Base-by-base conservation (phyloP, 1,140 invertebrate genomes). In the Drosophila albomicans region DNA sequence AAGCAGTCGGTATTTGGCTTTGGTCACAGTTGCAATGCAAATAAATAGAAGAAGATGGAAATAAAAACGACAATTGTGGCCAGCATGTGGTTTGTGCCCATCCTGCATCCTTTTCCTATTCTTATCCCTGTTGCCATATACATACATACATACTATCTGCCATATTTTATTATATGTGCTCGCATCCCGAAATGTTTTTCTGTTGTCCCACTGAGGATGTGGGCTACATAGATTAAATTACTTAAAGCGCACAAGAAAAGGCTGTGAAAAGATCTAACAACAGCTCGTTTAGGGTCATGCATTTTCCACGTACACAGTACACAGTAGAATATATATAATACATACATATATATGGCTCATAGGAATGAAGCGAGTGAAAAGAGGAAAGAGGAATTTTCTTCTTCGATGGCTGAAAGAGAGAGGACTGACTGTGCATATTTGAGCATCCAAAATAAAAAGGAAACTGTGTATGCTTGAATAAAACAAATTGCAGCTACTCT, bases 181-280 rank as follows among this genome's bases (percentile, higher is more conserved):
- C 66, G 56, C 20, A 61, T 62, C 66, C 48, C 65, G 35, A 59
- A 59, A 48, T 46, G 20, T 62, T 38, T 30, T 13, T 10, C 11
- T 16, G 46, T 13, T 61, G 52, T 10, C 45, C 75, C 46, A 43
- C 49, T 69, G 16, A 38, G 16, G 20, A 30, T 45, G 28, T 16
- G 13, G 16, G 28, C 15, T 61, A 64, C 79, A 82, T 87, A 86
- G 87, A 86, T 86, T 86, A 82, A 86, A 86, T 87, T 86, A 87
- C 68, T 71, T 68, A 72, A 79, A 81, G 62, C 75, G 65, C 63
- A 65, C 70, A 69, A 74, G 76, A 64, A 73, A 74, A 68, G 65
- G 75, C 73, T 46, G 64, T 48, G 45, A 49, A 58, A 66, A 41
- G 72, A 61, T 67, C 68, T 64, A 61, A 81, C 78, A 78, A 82